Base-by-base conservation (phyloP, 2,888 invertebrate genomes). In the Macrophya alboannulata region DNA sequence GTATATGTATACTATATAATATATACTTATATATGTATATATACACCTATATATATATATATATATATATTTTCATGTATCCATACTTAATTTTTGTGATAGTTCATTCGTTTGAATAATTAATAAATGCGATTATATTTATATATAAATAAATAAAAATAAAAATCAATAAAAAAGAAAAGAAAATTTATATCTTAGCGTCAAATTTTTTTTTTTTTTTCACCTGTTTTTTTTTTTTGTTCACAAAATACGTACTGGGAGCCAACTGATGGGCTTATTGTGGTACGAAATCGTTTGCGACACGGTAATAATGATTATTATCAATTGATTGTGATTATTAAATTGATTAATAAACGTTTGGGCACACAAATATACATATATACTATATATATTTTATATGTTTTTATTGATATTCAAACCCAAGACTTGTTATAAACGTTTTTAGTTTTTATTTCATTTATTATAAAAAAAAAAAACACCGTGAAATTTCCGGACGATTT, bases 211-310 rank as follows among this genome's bases (percentile, higher is more conserved):
- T 51, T 15, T 48, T 15, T 9, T 37, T 43, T 15, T 55, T 31
- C 31, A n/a, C n/a, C n/a, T 55, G 37, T 77, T 77, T 37, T 77
- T 43, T 21, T 51, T 62, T 40, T 43, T 62, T 62, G 40, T 62
- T 62, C 40, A 62, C 59, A 81, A 62, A 55, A 85, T 88, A 87
- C 86, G 87, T 86, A 86, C 74, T 84, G 92, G 91, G 91, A 92
- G 93, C 91, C 92, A 92, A 92, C 90, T 91, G 92, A 92, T 90
- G 89, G 91, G 90, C 90, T 89, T 89, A 87, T 90, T 91, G 89
- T 90, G 90, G 90, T 90, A 91, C 88, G 89, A 88, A 86, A 84
- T 81, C 81, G 81, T 65, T 81, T 43, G 62, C 81, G 81, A 81
- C 59, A 65, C 81, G 81, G 81, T 25, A 12, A 51, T 48, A 62